Evolutionary conservation across 2,888 invertebrate species (phyloP), one percentile per base, ranked within the genome.

Genomic region (Thyatira batis): DNA sequence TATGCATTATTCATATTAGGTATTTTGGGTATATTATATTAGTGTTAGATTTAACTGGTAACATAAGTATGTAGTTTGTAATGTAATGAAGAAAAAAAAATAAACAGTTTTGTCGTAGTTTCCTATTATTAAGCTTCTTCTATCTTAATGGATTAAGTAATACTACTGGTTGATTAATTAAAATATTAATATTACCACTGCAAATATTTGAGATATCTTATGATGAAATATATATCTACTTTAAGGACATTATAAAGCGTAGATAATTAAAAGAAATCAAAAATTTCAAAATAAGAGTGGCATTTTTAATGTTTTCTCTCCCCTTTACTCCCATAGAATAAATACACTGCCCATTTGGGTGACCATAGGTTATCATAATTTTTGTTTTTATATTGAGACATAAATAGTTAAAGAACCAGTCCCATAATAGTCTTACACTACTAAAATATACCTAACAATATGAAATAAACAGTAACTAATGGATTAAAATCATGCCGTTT

Each of bases 181-280:
- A 88, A 90, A 91, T 91, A 89, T 87, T 89, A 92, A 90, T 92
- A 92, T 90, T 92, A 92, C 92, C 88, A 92, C 89, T 92, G 91
- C 91, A 92, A 92, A 92, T 92, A 92, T 91, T 92, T 92, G 90
- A 92, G 86, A 91, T 92, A 92, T 92, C 92, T 92, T 92, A 92
- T 92, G 91, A 92, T 92, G 88, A 90, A 87, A 92, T 92, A 92
- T 92, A 92, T 92, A 92, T 92, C 91, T 92, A 92, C 92, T 92
- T 86, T 92, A 92, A 92, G 92, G 89, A 92, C 92, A 92, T 92
- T 92, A 92, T 92, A 89, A 92, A 92, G 87, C 92, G 92, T 92
- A 92, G 92, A 92, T 92, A 92, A 92, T 92, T 92, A 92, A 92
- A 92, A 92, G 92, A 90, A 92, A 92, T 91, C 91, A 89, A 92